Evolutionary conservation across 2,888 invertebrate species (phyloP), one percentile per base, ranked within the genome.

Genomic region (Disparrhopalites patrizii): DNA sequence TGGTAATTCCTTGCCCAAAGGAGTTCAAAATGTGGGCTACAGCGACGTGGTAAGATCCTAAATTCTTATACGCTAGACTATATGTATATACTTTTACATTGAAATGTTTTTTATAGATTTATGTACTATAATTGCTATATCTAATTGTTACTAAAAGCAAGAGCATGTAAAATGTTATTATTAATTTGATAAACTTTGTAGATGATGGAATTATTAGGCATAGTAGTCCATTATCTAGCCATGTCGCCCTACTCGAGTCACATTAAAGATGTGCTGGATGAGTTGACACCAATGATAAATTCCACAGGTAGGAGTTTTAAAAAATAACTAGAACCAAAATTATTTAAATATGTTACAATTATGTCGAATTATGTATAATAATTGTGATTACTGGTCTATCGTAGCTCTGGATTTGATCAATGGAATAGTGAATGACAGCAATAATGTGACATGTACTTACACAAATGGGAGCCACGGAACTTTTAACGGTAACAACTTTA

Each of bases 171-270:
- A n/a, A n/a, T n/a, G n/a, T n/a, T 33, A 18, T 31, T 56, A 20
- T 20, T n/a, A n/a, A n/a, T n/a, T n/a, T n/a, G n/a, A n/a, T n/a
- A n/a, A n/a, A n/a, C n/a, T n/a, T n/a, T n/a, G 36, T 5, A 62
- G 63, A 3, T 63, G n/a, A 28, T 63, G 28, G 63, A 63, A 38
- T 13, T 63, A 10, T 1, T 63, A 23, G 63, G 63, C 13, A 55
- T 63, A 23, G 13, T 63, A 7, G 18, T 63, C 5, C 63, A 63
- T 36, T 38, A 33, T 18, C 4, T 55, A n/a, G 27, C 63, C 5
- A 25, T 63, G 27, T 63, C 63, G 20, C 63, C 63, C 2, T 40
- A 40, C 18, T 55, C 63, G 30, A 27, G 20, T 3, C 36, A 40
- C 15, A 31, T 58, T 27, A 38, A 58, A 28, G 27, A 58, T 2